Conservation (phyloP, 2,797 vertebrate genomes). For the Labeo calbasu region DNA sequence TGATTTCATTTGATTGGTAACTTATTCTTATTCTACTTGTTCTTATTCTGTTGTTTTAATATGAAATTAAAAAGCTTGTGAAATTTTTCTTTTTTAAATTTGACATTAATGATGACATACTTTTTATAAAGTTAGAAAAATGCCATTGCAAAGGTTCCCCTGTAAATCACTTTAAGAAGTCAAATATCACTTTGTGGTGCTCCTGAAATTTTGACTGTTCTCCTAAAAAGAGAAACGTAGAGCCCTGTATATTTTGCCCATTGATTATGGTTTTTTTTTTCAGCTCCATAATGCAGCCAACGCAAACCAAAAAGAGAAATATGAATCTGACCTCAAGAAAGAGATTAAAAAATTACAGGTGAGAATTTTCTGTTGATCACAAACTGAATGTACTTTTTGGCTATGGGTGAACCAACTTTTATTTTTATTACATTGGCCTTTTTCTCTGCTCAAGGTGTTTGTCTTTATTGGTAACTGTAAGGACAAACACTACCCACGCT, state of each 20-base stretch:
- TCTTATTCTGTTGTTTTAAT: no score
- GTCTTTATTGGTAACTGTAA: slow-evolving; percentile 61
- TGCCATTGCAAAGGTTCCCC: no score
- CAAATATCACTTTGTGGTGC: no score
- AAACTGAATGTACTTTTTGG: not conserved
- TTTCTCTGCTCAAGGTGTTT: slow-evolving; percentile 19
- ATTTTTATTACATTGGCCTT: not conserved
- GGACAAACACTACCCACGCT: slow-evolving; percentile 67
- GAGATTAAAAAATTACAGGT: slow-evolving; percentile 97
- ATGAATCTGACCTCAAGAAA: slow-evolving; percentile 95
- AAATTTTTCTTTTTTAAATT: no score
- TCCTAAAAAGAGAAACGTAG: not conserved
- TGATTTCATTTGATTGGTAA: no score
- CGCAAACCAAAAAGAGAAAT: slow-evolving; percentile 95
- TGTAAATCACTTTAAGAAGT: no score
- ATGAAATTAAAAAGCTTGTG: no score
- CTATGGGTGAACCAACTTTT: not conserved
- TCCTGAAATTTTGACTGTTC: no score
- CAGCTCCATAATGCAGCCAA: slow-evolving; percentile 95
- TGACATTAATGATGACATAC: no score
- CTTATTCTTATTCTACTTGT: no score
- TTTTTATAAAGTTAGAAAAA: no score
- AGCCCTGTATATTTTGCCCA: no score
- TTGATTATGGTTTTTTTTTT: not conserved
- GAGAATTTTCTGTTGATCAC: slow-evolving; percentile 29